Conservation (phyloP, 2,888 invertebrate species). For the Spilosoma lubricipeda region DNA sequence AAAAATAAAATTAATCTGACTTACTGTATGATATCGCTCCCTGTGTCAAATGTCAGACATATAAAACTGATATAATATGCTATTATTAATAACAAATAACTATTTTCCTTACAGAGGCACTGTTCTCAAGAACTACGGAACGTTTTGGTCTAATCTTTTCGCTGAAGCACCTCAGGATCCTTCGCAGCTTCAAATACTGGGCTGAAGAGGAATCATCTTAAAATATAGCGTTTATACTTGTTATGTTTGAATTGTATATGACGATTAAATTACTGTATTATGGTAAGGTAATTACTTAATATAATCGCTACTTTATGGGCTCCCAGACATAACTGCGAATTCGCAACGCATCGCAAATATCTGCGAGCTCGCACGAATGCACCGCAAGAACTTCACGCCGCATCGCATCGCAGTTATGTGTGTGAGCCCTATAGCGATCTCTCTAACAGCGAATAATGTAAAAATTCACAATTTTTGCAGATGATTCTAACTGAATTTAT, state of each 20-base stretch:
- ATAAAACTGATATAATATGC: slow-evolving; percentile 13
- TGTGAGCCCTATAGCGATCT: too few species aligned
- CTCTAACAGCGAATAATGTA: too few species aligned
- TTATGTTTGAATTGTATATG: too few species aligned
- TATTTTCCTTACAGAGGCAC: slow-evolving; percentile 88
- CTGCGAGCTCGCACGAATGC: too few species aligned
- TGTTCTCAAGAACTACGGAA: slow-evolving; percentile 90
- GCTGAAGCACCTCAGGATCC: slow-evolving; percentile 84
- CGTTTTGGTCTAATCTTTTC: slow-evolving; percentile 91
- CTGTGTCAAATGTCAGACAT: slow-evolving; percentile 17
- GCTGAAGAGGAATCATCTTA: slow-evolving; percentile 52
- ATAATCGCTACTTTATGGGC: too few species aligned
- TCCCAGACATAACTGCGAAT: too few species aligned
- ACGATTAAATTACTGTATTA: neutral
- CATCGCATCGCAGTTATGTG: too few species aligned
- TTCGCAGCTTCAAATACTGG: slow-evolving; percentile 70
- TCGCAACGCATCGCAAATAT: too few species aligned
- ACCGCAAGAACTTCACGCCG: too few species aligned
- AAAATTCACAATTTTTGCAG: too few species aligned
- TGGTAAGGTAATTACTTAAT: too few species aligned
- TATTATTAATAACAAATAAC: slow-evolving; percentile 1
- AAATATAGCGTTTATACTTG: neutral
- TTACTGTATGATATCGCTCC: slow-evolving; percentile 3
- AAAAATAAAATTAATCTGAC: neutral
- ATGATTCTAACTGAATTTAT: neutral